phyloP scores from a whole-genome alignment of 1,140 invertebrate species.

The Hylaeus volcanicus region DNA sequence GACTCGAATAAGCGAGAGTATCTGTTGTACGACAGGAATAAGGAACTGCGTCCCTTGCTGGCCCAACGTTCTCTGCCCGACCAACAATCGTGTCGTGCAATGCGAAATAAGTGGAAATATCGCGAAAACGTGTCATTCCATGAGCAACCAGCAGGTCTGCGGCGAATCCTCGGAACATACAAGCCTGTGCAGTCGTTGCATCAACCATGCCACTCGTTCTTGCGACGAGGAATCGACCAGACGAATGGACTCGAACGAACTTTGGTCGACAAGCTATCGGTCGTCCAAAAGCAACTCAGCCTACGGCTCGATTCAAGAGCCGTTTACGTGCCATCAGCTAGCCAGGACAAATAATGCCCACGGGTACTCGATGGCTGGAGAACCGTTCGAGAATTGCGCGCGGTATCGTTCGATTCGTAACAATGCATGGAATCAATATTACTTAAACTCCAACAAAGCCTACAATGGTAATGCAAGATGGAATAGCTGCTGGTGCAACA shows the following conservation, averaged over 20 bases:
- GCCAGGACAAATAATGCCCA: constrained; percentile 5
- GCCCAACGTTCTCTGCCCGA: neutral
- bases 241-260: neutral
- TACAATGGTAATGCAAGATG: neutral
- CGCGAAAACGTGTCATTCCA: neutral
- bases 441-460: neutral
- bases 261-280: neutral
- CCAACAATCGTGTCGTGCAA: neutral
- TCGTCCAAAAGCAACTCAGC: neutral
- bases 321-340: neutral
- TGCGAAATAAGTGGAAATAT: neutral
- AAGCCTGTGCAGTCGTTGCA: neutral
- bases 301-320: neutral
- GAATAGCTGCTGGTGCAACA: neutral
- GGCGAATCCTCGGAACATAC: neutral
- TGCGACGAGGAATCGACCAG: neutral
- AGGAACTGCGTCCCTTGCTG: neutral
- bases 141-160: too few species aligned
- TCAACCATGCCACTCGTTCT: neutral
- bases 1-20: neutral
- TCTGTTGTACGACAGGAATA: neutral
- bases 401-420: neutral
- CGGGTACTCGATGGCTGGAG: neutral
- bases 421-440: neutral
- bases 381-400: neutral